Conservation (phyloP, 2,797 vertebrate species). For the Centroberyx gerrardi region DNA sequence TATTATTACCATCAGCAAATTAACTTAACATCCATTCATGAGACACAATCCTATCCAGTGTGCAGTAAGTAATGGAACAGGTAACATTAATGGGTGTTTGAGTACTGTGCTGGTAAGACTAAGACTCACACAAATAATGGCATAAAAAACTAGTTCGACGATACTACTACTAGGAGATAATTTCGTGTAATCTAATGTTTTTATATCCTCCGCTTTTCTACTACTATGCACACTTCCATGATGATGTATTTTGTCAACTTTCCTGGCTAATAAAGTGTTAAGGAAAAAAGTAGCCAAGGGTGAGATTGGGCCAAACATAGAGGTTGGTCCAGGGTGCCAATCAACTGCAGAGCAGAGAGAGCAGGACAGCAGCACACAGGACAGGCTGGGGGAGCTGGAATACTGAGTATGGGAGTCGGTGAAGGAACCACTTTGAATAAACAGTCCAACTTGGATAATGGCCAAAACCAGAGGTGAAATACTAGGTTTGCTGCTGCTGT, state of each 20-base stretch:
- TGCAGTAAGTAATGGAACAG: too few species aligned
- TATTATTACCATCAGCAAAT: too few species aligned
- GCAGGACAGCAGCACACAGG: not conserved
- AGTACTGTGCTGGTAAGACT: too few species aligned
- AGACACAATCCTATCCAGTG: too few species aligned
- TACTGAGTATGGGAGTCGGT: slow-evolving; percentile 34
- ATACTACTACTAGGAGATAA: too few species aligned
- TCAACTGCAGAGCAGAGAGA: slow-evolving; percentile 20
- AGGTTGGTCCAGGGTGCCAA: slow-evolving; percentile 33
- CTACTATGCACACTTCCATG: too few species aligned
- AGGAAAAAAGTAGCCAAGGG: slow-evolving; percentile 29
- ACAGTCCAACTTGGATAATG: slow-evolving; percentile 51
- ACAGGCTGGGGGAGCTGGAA: slow-evolving; percentile 30
- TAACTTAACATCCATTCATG: too few species aligned
- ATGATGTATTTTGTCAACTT: slow-evolving; percentile 6
- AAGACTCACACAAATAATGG: too few species aligned
- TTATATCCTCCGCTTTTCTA: not conserved
- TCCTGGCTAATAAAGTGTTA: slow-evolving; percentile 7
- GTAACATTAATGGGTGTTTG: too few species aligned
- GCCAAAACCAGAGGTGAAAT: slow-evolving; percentile 50
- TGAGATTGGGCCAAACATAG: slow-evolving; percentile 22
- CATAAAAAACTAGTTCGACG: not conserved
- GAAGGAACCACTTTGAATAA: slow-evolving; percentile 43
- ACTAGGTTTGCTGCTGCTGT: slow-evolving; percentile 1
- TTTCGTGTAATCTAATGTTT: not conserved